Base-by-base conservation (phyloP, 2,113 vertebrate genomes). In the Lepidiolamprologus cunningtoni region DNA sequence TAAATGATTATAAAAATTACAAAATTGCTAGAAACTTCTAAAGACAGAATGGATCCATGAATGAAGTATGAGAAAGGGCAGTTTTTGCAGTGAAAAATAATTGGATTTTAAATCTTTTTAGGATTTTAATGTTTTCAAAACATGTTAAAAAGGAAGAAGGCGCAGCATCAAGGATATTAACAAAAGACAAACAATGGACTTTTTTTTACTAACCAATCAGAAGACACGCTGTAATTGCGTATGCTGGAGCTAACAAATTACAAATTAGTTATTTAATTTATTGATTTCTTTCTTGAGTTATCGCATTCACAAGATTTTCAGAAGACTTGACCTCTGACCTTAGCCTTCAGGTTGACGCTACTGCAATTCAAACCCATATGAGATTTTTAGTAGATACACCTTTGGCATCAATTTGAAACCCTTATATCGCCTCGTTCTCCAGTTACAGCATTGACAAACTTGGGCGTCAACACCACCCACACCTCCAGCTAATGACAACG, bases 91-190 rank as follows among this genome's bases (percentile, higher is more conserved):
- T 8, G 19, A 68, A 68, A 5, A 68, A 21, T 0, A 13, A 37
- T 1, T 1, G 19, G 33, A 1, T 2, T 68, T 37, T 68, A 40
- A 37, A 21, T 68, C 35, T 40, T 37, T 37, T 68, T 14, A 68
- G 33, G 35, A 0, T 68, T 68, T 68, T 68, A 40, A 68, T 68
- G 19, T 33, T 61, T 33, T 61, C 57, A 10, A 61, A 61, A 0
- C 16, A 40, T 37, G 7, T 68, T 68, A 68, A 13, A 40, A 68
- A 68, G 19, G 1, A 40, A 68, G 3, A 68, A 21, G 33, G 19
- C 11, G 0, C 0, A 37, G 0, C 7, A 14, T 40, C 2, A 1
- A 0, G 11, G 63, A 40, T 35, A 66, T 66, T 37, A 68, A 21
- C 10, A 66, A 66, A 66, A 66, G 17, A 66, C 33, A 66, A 35